Percentiles rank a stretch among this genome's conserved stretches.
Conservation (phyloP, 2,113 vertebrate genomes). For the Erythrocebus patas region DNA sequence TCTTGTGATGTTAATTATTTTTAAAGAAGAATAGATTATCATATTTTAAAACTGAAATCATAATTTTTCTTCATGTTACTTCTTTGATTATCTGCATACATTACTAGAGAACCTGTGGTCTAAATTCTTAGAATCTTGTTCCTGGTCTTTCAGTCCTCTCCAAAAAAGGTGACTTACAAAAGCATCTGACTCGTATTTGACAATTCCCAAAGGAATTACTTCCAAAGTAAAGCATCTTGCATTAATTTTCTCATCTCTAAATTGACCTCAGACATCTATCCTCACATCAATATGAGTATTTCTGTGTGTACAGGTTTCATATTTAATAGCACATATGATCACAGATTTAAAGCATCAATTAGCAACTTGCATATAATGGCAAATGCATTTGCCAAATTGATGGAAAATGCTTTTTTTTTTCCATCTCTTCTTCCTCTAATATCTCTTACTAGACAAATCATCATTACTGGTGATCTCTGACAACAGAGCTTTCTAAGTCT, state of each 20-base stretch:
- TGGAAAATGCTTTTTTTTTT: not conserved
- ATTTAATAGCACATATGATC: not conserved
- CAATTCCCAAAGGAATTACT: conserved; percentile 27
- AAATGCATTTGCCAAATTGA: not conserved
- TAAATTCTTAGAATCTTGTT: not conserved
- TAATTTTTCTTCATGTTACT: conserved; percentile 42
- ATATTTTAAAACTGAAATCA: conserved; percentile 68
- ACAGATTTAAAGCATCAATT: not conserved
- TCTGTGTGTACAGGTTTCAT: not conserved
- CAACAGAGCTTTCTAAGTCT: conserved; percentile 20
- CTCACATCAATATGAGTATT: not conserved
- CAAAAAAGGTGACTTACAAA: conserved; percentile 40
- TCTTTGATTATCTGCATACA: conserved; percentile 51
- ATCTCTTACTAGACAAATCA: not conserved
- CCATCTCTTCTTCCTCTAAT: not conserved
- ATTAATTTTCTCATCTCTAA: conserved; percentile 46
- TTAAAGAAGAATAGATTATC: conserved; percentile 62
- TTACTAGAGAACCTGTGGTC: conserved; percentile 24
- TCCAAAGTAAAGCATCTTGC: conserved; percentile 43
- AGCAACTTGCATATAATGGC: not conserved
- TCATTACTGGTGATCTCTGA: not conserved
- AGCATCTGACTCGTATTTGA: conserved; percentile 39
- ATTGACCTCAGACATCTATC: not conserved
- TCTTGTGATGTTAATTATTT: conserved; percentile 54
- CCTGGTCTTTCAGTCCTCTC: not conserved